Evolutionary conservation across 2,113 vertebrate genomes (phyloP).

Genomic region (Limnothrissa miodon): DNA sequence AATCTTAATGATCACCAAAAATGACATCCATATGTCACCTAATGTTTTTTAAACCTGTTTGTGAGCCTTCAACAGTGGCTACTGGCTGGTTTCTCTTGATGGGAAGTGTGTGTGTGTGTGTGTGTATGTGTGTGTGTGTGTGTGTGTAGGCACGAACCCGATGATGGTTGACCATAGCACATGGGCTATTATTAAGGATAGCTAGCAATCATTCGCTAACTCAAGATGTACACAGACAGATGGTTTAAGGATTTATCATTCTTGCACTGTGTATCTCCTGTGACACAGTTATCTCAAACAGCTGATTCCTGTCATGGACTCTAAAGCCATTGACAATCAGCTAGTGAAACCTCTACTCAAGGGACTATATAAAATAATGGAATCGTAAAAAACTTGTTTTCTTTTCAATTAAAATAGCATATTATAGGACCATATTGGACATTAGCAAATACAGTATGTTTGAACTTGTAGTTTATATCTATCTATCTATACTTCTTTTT

Average conservation of each 20-base stretch:
- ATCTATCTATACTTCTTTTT: background rate
- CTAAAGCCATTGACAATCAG: background rate
- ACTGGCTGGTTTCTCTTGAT: background rate
- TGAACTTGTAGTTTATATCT: background rate
- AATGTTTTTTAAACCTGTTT: background rate
- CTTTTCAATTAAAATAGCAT: too few relatives aligned
- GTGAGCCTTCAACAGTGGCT: background rate
- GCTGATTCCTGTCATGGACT: constrained; percentile 5
- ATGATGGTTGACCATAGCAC: background rate
- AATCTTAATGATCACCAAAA: background rate
- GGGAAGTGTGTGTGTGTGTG: background rate
- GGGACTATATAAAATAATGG: background rate
- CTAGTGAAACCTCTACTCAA: background rate
- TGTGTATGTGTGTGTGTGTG: background rate
- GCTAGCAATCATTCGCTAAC: constrained; percentile 23
- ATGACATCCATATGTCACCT: background rate
- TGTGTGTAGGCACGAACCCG: too few relatives aligned
- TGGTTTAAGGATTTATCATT: constrained; percentile 31
- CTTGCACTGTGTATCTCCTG: constrained; percentile 15
- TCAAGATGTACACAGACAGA: constrained; percentile 33
- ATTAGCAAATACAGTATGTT: background rate
- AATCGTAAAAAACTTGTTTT: too few relatives aligned
- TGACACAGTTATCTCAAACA: constrained; percentile 21
- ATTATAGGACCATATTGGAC: too few relatives aligned
- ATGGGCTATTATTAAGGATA: constrained; percentile 20